Evolutionary conservation across 2,797 vertebrate genomes (phyloP).

Genomic region (Anas capensis): DNA sequence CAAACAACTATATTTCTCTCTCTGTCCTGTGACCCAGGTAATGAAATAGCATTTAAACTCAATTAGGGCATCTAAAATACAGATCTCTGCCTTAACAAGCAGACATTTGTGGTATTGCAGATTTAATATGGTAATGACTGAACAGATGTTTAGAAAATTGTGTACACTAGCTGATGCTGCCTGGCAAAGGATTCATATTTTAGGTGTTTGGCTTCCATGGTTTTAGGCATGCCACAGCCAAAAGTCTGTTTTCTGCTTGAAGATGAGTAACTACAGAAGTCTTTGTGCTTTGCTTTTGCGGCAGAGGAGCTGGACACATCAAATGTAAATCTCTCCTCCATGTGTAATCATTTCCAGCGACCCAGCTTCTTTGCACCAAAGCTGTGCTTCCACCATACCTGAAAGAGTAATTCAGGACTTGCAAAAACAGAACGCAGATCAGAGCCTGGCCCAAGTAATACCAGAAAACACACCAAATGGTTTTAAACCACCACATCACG

Average conservation of each 20-base stretch:
- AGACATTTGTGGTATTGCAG: neutral
- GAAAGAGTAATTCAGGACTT: neutral
- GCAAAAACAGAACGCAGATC: neutral
- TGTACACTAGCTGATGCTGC: neutral
- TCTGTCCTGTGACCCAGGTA: neutral
- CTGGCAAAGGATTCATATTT: neutral
- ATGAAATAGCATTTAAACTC: slow-evolving; percentile 33
- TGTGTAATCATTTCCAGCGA: neutral
- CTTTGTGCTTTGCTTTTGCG: accelerated
- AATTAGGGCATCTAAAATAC: neutral
- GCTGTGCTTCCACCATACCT: neutral
- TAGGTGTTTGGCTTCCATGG: neutral
- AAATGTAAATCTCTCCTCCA: neutral
- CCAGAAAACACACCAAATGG: neutral
- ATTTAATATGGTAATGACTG: slow-evolving; percentile 20
- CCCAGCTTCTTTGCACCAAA: neutral
- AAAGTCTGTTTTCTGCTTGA: neutral
- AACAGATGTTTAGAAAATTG: slow-evolving; percentile 64
- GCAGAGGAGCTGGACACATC: neutral
- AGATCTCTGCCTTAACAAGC: neutral
- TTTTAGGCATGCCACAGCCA: neutral
- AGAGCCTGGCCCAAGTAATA: neutral
- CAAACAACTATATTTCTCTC: neutral
- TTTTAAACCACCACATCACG: neutral
- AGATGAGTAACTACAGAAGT: neutral